Evolutionary conservation across 2,888 invertebrate species (phyloP).

Genomic region (Limnephilus marmoratus): DNA sequence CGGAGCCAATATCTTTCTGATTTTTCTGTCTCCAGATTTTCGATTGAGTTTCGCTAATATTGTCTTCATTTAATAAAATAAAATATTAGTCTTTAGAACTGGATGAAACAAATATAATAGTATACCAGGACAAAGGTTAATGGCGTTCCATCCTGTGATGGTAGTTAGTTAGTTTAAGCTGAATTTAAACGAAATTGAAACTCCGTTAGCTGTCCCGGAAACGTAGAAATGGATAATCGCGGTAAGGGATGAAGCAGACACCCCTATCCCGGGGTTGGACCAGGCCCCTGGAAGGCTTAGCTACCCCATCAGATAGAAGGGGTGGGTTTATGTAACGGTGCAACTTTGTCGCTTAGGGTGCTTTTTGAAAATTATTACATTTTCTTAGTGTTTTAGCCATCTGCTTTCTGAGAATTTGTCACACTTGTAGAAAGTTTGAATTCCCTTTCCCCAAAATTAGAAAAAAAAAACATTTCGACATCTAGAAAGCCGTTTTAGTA

Average conservation of each 20-base stretch:
- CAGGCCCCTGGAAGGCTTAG: background rate
- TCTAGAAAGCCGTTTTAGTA: background rate
- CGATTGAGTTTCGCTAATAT: too few relatives aligned
- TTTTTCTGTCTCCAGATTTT: too few relatives aligned
- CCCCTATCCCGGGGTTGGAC: background rate
- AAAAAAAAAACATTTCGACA: background rate
- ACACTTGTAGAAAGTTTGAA: background rate
- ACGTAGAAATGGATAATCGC: background rate
- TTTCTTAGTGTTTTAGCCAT: background rate
- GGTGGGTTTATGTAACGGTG: conserved; percentile 14
- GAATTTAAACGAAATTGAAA: background rate
- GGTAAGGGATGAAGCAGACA: background rate
- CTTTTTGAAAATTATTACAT: conserved; percentile 20
- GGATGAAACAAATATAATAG: too few relatives aligned
- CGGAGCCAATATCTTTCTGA: too few relatives aligned
- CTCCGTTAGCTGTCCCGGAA: background rate
- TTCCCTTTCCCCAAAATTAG: background rate
- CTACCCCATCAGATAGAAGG: background rate
- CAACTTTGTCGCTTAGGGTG: conserved; percentile 18
- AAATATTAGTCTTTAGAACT: too few relatives aligned
- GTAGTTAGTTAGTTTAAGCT: background rate
- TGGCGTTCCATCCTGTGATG: background rate
- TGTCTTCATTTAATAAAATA: too few relatives aligned
- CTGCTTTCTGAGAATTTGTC: conserved; percentile 7
- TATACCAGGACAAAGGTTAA: background rate